A percentile compares a stretch with the other conserved stretches of the same genome.
Conservation (phyloP, 2,113 vertebrate species). For the Rhinoderma darwinii region DNA sequence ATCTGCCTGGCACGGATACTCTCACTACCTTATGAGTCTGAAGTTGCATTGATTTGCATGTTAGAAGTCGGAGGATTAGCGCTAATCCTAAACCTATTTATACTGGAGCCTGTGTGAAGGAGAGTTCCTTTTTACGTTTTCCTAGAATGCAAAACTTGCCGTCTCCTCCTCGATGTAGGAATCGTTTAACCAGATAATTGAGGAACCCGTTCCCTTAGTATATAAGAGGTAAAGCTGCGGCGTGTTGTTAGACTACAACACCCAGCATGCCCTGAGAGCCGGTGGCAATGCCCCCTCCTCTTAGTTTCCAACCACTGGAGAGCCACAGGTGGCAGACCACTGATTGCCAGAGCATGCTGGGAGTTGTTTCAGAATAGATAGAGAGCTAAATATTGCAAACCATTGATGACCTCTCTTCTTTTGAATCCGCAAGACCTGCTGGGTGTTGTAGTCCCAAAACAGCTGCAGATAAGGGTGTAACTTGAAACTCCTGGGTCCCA, state of each 20-base stretch:
- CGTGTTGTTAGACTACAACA: neutral
- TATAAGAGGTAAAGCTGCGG: neutral
- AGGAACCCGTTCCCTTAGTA: neutral
- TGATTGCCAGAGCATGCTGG: too few species aligned
- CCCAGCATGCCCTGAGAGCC: neutral
- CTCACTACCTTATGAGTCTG: constrained; percentile 31
- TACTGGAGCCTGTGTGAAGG: constrained; percentile 27
- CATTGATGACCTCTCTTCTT: neutral
- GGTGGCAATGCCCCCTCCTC: too few species aligned
- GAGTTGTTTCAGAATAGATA: too few species aligned
- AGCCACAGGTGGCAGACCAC: too few species aligned
- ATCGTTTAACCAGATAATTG: neutral
- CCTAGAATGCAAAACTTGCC: constrained; percentile 30
- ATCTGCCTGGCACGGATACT: constrained; percentile 27
- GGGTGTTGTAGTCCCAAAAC: neutral
- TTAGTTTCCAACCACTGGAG: too few species aligned
- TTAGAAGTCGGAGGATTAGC: constrained; percentile 54
- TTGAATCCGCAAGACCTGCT: neutral
- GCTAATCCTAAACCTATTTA: constrained; percentile 56
- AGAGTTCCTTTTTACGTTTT: constrained; percentile 41
- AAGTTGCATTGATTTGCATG: constrained; percentile 47
- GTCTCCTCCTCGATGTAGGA: neutral
- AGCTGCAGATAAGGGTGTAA: too few species aligned
- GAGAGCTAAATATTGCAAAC: too few species aligned
- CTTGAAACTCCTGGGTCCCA: too few species aligned